Percentiles rank a stretch among this genome's conserved stretches.
Conservation (phyloP, 2,888 invertebrate species). For the Pristionchus arcanus region DNA sequence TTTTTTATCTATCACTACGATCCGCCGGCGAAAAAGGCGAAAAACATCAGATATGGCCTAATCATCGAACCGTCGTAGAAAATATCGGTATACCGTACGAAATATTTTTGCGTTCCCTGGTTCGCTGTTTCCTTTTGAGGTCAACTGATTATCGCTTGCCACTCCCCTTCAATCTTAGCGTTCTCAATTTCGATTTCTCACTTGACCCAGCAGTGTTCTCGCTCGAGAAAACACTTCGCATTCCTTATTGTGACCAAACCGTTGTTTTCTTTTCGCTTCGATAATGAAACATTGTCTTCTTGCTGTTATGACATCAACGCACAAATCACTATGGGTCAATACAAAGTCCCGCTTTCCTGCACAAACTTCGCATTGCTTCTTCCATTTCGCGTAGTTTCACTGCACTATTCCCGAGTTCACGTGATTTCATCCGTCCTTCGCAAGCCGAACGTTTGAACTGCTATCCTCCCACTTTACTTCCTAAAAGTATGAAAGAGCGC, state of each 20-base stretch:
- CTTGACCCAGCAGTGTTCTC: no score
- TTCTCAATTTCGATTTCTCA: background rate
- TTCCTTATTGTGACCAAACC: background rate
- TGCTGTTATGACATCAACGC: background rate
- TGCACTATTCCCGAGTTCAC: background rate
- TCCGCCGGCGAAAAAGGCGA: no score
- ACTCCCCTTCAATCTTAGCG: background rate
- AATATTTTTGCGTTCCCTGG: background rate
- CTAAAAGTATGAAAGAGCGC: no score
- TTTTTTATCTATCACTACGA: no score
- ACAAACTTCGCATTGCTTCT: background rate
- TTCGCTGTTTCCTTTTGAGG: no score
- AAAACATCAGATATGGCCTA: no score
- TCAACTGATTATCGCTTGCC: no score
- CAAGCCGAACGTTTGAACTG: background rate
- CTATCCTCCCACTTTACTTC: background rate
- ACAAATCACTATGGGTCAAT: background rate
- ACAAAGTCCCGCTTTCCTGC: background rate
- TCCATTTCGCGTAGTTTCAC: no score
- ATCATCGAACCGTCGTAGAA: no score
- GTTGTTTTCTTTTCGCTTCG: background rate
- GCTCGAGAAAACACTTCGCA: background rate
- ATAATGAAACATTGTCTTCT: conserved; percentile 5
- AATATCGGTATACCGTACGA: no score
- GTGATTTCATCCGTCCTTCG: conserved; percentile 1